phyloP scores from a whole-genome alignment of 2,888 invertebrate species.

The Salpingus planirostris region DNA sequence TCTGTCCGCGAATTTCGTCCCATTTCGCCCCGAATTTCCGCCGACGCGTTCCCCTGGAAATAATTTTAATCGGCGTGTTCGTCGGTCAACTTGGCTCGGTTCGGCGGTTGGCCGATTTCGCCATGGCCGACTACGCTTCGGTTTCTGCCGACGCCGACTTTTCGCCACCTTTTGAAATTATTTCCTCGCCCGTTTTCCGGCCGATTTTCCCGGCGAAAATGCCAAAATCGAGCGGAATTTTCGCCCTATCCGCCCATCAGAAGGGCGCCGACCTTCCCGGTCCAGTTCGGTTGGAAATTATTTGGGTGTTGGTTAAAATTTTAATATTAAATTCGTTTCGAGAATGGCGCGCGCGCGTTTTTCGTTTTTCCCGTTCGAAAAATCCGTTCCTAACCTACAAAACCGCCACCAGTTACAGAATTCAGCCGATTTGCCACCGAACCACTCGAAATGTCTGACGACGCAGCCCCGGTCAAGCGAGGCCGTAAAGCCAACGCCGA shows the following conservation, averaged over 20 bases:
- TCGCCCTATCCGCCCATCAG: no score
- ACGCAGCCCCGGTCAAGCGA: conserved; percentile 40
- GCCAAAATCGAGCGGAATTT: not conserved
- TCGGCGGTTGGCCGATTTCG: conserved; percentile 6
- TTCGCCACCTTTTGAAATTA: conserved; percentile 32
- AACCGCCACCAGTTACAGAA: conserved; percentile 2
- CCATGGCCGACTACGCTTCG: conserved; percentile 38
- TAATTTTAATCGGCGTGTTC: no score
- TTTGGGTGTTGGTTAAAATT: conserved; percentile 39
- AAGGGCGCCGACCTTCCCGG: conserved; percentile 1
- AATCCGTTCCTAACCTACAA: not conserved
- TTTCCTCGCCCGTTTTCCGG: conserved; percentile 23
- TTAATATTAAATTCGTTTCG: conserved; percentile 41
- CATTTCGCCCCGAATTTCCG: no score
- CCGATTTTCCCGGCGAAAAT: conserved; percentile 25
- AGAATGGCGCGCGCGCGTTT: conserved; percentile 35
- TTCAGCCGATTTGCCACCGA: no score
- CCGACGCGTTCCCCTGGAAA: no score
- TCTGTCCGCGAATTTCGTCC: conserved; percentile 35
- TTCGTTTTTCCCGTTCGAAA: conserved; percentile 1
- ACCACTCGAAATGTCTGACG: conserved; percentile 40
- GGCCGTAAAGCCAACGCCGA: conserved; percentile 37
- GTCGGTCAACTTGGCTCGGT: not conserved
- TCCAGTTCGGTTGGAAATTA: conserved; percentile 30
- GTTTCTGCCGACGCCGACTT: conserved; percentile 23